Percentiles rank a stretch among this genome's conserved stretches.
Conservation (phyloP, 2,113 vertebrate species). For the Urocynchramus pylzowi region DNA sequence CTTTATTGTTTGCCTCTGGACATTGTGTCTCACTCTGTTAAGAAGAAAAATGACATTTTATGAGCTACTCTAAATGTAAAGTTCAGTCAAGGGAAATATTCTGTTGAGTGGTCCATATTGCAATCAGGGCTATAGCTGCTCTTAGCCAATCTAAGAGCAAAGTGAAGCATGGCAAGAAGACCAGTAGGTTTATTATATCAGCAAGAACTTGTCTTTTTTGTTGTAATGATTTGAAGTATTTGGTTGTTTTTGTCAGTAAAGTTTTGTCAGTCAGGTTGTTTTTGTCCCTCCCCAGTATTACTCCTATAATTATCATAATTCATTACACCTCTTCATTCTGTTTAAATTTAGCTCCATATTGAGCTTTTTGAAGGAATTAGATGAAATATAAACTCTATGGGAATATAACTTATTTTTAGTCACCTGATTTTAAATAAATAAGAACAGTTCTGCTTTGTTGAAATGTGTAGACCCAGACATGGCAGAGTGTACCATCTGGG, state of each 20-base stretch:
- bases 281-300: not conserved
- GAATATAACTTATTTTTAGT: not conserved
- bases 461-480: not conserved
- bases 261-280: too few species aligned
- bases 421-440: not conserved
- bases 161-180: not conserved
- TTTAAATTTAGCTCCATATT: not conserved
- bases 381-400: not conserved
- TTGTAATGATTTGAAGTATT: not conserved
- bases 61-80: not conserved
- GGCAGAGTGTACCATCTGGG: not conserved
- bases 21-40: not conserved
- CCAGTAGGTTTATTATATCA: not conserved
- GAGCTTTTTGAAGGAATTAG: not conserved
- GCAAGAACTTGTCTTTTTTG: not conserved
- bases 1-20: not conserved
- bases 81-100: not conserved
- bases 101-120: not conserved
- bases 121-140: not conserved
- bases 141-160: not conserved
- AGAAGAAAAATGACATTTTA: slow-evolving; percentile 9
- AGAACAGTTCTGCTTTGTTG: not conserved
- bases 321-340: not conserved
- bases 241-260: not conserved
- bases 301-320: not conserved